Evolutionary conservation across 2,888 invertebrate genomes (phyloP).

Genomic region (Argyra leucocephala): DNA sequence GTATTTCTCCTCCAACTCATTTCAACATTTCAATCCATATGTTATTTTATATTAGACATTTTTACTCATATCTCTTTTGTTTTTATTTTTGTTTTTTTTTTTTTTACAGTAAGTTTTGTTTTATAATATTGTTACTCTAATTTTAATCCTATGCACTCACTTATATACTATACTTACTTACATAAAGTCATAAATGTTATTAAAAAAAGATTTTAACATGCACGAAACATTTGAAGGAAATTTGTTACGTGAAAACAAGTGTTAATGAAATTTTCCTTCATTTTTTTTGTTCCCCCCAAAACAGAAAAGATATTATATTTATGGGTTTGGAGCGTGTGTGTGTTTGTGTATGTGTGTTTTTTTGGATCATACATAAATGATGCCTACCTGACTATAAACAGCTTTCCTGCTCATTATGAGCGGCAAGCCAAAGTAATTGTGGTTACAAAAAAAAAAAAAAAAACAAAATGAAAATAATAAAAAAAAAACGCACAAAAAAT

Average conservation of each 20-base stretch:
- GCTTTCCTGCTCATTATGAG: not conserved
- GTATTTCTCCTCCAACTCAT: too few species aligned
- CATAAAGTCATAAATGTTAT: not conserved
- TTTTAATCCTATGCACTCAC: too few species aligned
- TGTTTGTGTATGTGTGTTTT: not conserved
- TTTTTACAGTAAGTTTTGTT: too few species aligned
- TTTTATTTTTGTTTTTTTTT: too few species aligned
- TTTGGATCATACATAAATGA: not conserved
- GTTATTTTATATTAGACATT: too few species aligned
- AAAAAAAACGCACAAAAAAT: not conserved
- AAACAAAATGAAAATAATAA: not conserved
- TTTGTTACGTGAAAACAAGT: conserved; percentile 3
- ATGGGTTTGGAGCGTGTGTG: not conserved
- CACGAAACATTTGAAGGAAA: not conserved
- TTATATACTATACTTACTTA: too few species aligned
- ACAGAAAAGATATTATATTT: too few species aligned
- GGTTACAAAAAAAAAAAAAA: not conserved
- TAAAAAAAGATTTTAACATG: not conserved
- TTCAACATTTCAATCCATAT: too few species aligned
- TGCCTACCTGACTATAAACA: not conserved
- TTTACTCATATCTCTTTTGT: too few species aligned
- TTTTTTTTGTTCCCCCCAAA: too few species aligned
- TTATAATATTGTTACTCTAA: too few species aligned
- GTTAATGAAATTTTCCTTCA: conserved; percentile 1
- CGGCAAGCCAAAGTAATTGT: not conserved